These are phyloP conservation scores for Entomyzon cyanotis DNA, from an alignment of 2,113 vertebrate genomes.

Conservation along the genomic window DNA sequence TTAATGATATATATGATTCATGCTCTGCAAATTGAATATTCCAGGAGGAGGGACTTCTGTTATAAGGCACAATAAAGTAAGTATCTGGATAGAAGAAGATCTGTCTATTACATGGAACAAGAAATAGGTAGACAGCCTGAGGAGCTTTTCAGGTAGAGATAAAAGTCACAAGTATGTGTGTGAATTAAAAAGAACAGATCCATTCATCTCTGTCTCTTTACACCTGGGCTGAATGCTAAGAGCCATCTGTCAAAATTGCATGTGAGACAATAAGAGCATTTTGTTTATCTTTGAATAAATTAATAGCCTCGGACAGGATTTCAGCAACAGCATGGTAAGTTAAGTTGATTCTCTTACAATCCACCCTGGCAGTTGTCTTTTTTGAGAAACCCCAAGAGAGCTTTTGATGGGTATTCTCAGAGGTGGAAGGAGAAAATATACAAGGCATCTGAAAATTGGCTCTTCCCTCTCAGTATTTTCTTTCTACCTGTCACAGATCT, in stretches of 20 bases:
- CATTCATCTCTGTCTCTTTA: conserved; percentile 74
- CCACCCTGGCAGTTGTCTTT: conserved; percentile 10
- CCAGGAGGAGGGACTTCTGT: background rate
- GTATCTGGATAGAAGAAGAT: background rate
- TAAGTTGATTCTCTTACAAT: conserved; percentile 36
- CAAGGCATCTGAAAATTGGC: background rate
- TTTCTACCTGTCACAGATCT: background rate
- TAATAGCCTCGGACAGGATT: conserved; percentile 46
- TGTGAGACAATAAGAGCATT: conserved; percentile 49
- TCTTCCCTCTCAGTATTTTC: background rate
- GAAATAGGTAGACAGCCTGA: conserved; percentile 29
- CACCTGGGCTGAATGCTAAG: conserved; percentile 61
- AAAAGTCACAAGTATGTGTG: conserved; percentile 56
- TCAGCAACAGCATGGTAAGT: conserved; percentile 6
- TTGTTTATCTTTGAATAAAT: conserved; percentile 74
- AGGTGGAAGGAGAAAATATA: background rate
- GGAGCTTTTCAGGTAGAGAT: conserved; percentile 56
- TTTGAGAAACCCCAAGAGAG: background rate
- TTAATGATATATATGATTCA: background rate
- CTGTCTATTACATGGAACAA: background rate
- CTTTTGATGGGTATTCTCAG: background rate
- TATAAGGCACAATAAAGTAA: conserved; percentile 18
- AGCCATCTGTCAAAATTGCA: conserved; percentile 70
- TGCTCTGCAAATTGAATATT: conserved; percentile 20
- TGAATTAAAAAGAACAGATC: conserved; percentile 59